Evolutionary conservation across 2,888 invertebrate genomes (phyloP), one percentile per base, ranked within the genome.

Genomic region (Cantharis rufa): DNA sequence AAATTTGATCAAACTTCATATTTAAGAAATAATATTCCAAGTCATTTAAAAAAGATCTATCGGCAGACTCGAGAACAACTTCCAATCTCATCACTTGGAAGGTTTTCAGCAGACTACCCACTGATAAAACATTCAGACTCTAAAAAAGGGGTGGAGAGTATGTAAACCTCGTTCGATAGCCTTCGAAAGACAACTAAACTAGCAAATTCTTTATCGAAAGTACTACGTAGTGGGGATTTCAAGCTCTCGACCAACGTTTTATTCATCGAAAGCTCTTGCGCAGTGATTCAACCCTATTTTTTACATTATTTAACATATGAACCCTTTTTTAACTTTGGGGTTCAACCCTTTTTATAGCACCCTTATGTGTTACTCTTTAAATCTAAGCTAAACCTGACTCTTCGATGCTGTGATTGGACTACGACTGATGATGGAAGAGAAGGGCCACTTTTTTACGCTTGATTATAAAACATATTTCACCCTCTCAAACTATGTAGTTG

Each of bases 91-190:
- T 48, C 48, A n/a, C 32, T 48, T 4, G 5, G 2, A 48, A 9
- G 48, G 48, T n/a, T 48, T 48, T 48, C 7, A 7, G n/a, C 48
- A 48, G n/a, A 48, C 48, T 48, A n/a, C 7, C n/a, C n/a, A 48
- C 48, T 48, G n/a, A 48, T 48, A 48, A 48, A 48, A 48, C 48
- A 48, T 48, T 48, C 48, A 48, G 48, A 48, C 48, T 48, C 48
- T 70, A 18, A 48, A 70, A 84, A 85, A 85, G 84, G 85, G 85
- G 85, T 85, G 85, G 84, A 84, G 84, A 84, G 84, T 84, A 83
- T 84, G 82, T 82, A 85, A 84, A 84, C 83, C 83, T 81, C 82
- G 72, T 74, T 76, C 79, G 80, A 81, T 81, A 81, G 79, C 81
- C 81, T 80, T 80, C 76, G 76, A 63, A 74, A 70, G 77, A 69